Evolutionary conservation across 2,888 invertebrate species (phyloP), one percentile per base, ranked within the genome.

Genomic region (Patella depressa): DNA sequence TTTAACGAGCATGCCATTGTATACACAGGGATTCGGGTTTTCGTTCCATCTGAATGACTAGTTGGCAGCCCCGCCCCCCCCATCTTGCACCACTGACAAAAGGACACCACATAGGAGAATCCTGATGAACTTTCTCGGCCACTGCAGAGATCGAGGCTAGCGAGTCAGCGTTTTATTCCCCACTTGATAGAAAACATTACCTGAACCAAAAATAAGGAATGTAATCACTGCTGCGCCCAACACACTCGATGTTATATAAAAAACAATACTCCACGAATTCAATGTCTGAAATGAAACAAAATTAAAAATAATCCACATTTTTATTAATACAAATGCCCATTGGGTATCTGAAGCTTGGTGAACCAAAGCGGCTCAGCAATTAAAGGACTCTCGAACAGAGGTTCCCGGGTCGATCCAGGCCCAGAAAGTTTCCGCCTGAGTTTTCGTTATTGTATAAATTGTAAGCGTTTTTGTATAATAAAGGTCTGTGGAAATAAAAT

Each of bases 121-220:
- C 0, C 57, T 17, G 17, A 1, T 17, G 57, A n/a, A 17, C 15
- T 4, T 57, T 57, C 4, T 45, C 45, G 9, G 9, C 0, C 9
- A 45, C 7, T 45, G 45, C 9, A 9, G 9, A 9, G 45, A 45
- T 9, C 45, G 45, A 45, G 9, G 7, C 45, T 45, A 9, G 7
- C 0, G 45, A 45, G 45, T 9, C 45, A 45, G 9, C 45, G 45
- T 9, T 7, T 45, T 45, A 9, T 9, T 9, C 45, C 45, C 9
- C 0, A 11, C 3, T 19, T 24, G 12, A 65, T 3, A 24, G 24
- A 65, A 24, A 19, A 11, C 11, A 24, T 72, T 77, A 86, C 87
- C 87, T 74, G 85, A 85, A 11, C 84, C 87, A 78, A 86, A 85
- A 17, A 84, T 73, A 0, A 83, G 70, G 76, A 80, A 87, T 34